Percentiles rank a stretch among this genome's conserved stretches.
Conservation (phyloP, 2,888 invertebrate genomes). For the Iselma pallidipennis region DNA sequence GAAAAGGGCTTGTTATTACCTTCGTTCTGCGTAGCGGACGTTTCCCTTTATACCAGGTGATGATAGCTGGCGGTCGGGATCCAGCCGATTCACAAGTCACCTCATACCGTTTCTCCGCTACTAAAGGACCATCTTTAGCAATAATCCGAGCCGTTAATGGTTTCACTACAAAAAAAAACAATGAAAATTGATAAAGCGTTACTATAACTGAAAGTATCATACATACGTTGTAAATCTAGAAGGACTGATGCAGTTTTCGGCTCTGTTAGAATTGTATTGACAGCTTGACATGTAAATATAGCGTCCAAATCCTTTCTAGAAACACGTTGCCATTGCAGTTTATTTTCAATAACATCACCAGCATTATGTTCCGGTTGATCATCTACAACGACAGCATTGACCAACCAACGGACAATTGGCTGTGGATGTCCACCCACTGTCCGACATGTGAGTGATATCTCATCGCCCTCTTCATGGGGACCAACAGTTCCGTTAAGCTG, state of each 20-base stretch:
- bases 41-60: slow-evolving; percentile 90
- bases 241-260: slow-evolving; percentile 76
- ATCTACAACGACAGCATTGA: slow-evolving; percentile 78
- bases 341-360: slow-evolving; percentile 85
- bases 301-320: slow-evolving; percentile 80
- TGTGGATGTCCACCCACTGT: slow-evolving; percentile 86
- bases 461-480: slow-evolving; percentile 84
- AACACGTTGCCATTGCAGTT: slow-evolving; percentile 74
- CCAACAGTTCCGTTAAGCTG: slow-evolving; percentile 81
- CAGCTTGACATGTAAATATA: slow-evolving; percentile 85
- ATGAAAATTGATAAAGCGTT: not conserved
- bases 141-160: slow-evolving; percentile 78
- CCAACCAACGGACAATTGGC: slow-evolving; percentile 81
- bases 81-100: slow-evolving; percentile 84
- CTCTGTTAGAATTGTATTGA: slow-evolving; percentile 81
- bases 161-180: slow-evolving; percentile 64
- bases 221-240: slow-evolving; percentile 80
- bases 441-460: slow-evolving; percentile 81
- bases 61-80: slow-evolving; percentile 81
- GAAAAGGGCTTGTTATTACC: slow-evolving; percentile 56
- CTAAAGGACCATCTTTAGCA: slow-evolving; percentile 59
- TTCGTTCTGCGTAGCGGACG: slow-evolving; percentile 78
- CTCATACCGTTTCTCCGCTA: slow-evolving; percentile 82
- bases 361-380: slow-evolving; percentile 83
- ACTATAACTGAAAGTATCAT: not conserved